Base-by-base conservation (phyloP, 2,113 vertebrate genomes). In the Xenopus borealis region DNA sequence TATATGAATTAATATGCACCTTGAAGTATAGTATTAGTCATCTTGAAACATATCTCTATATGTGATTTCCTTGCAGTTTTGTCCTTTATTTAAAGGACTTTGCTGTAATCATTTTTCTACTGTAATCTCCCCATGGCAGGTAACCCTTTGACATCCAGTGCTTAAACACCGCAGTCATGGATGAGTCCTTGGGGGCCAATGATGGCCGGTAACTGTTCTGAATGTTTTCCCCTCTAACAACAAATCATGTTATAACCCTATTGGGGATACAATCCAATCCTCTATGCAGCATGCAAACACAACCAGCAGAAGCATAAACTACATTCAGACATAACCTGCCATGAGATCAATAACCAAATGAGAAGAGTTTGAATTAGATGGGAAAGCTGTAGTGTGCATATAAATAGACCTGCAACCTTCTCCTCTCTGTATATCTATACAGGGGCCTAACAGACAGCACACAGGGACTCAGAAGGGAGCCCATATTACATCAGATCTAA, bases 281-380 rank as follows among this genome's bases (percentile, higher is more conserved):
- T 75, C 58, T 20, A n/a, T 69, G 66, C 66, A 57, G 58, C 66
- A 52, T 69, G 62, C 73, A 76, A 47, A 63, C 58, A 61, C 58
- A 69, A 76, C 66, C 73, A 45, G 59, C 58, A 76, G 66, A 33
- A 76, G 14, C 66, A 76, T 69, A 53, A 76, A 76, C 73, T 76
- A 62, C 72, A 67, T 14, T 27, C 55, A 75, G 58, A 63, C 72
- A 67, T 46, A 76, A 76, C 66, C 73, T 76, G 23, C 66, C 66
- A 76, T 19, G 52, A 47, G 52, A 76, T 69, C 66, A 33, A 76
- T 76, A 76, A 52, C 66, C 59, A 69, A 76, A 76, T 76, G 73
- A 69, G 73, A 55, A 69, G 73, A 55, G 58, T 63, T 55, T 53
- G 66, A 55, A 69, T 50, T 69, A 53, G 46, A 69, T 50, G 23